Base-by-base conservation (phyloP, 1,140 invertebrate species). In the Diorhabda carinulata region DNA sequence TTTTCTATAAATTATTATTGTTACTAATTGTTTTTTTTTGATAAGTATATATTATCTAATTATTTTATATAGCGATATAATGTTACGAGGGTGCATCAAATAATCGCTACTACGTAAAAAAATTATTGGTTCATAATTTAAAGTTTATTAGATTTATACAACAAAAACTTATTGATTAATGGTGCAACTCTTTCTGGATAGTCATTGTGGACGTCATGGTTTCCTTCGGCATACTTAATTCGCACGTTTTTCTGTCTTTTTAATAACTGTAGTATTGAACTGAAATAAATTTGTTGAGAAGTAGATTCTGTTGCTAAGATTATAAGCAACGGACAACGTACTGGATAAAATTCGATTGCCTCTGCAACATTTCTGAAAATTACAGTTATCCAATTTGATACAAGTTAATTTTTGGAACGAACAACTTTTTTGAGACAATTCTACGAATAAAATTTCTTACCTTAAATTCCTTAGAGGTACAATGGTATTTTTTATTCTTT, bases 131-230 rank as follows among this genome's bases (percentile, higher is more conserved):
- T 25, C 25, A 25, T 25, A 25, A 25, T 25, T 52, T n/a, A 52
- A 2, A 52, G 6, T 52, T 52, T 52, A 4, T n/a, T 52, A 8
- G 47, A 4, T 52, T n/a, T 52, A 4, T 52, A 52, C 60, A 66
- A 57, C n/a, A 85, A 74, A 81, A 86, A 86, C 69, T 77, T 67
- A 57, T 66, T 75, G 66, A 87, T 74, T 65, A 80, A 60, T 6
- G 76, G 73, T 4, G 83, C 83, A 64, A 89, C 77, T 67, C 67
- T 80, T 77, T 86, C 83, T 3, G 88, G 87, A 76, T 85, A 74
- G 72, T 86, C 86, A 70, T 87, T 81, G 77, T 90, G 89, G 5
- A 89, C 79, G 79, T 89, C 87, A 81, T 90, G 89, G 79, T 85
- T 85, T 10, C 88, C 88, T 25, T 83, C 76, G 42, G 89, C 81